Percentiles rank a stretch among this genome's conserved stretches.
phyloP scores from a whole-genome alignment of 2,797 vertebrate genomes.

The Phoebastria nigripes region DNA sequence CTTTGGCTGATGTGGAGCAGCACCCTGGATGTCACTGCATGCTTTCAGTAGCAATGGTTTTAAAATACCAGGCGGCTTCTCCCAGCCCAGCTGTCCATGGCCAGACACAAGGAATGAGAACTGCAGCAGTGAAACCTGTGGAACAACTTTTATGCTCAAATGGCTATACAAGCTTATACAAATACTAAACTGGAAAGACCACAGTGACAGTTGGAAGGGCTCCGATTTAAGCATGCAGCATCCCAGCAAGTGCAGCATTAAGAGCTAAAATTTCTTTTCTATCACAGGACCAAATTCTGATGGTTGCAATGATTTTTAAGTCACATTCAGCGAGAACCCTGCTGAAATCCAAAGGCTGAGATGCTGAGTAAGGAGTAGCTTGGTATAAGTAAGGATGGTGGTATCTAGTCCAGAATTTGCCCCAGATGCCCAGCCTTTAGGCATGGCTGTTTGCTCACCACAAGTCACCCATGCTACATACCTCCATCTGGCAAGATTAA shows the following conservation, averaged over 20 bases:
- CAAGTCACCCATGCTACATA: background rate
- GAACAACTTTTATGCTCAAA: background rate
- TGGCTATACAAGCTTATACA: background rate
- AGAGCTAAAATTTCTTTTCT: background rate
- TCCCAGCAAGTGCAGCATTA: background rate
- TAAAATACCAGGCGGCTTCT: background rate
- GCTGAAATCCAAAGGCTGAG: background rate
- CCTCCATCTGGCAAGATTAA: background rate
- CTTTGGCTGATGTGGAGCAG: background rate
- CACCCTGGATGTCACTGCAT: too few relatives aligned
- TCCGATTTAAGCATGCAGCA: background rate
- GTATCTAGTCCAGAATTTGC: background rate
- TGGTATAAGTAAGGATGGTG: background rate
- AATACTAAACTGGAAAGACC: background rate
- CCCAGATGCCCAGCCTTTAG: background rate
- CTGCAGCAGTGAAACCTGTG: background rate
- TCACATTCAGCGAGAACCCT: background rate
- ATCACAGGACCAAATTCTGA: background rate
- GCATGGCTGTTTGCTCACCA: background rate
- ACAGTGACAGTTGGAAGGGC: background rate
- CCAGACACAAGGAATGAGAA: background rate
- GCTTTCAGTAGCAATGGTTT: background rate
- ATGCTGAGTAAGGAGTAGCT: background rate
- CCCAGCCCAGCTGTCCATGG: background rate
- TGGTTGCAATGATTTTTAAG: background rate